Conservation (phyloP, 2,888 invertebrate genomes). For the Lepidonotus clava region DNA sequence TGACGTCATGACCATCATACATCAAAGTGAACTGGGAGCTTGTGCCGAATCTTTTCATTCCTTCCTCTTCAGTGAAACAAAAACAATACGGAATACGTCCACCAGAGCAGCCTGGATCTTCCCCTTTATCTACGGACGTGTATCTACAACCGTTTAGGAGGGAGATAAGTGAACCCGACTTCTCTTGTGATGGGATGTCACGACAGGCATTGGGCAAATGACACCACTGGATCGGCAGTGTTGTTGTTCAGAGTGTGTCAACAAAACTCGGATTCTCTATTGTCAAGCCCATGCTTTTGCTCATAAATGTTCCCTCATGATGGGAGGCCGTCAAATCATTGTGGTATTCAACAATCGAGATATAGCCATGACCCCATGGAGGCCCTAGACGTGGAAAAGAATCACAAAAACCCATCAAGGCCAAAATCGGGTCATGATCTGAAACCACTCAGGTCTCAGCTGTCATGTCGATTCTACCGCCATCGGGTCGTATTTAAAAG, state of each 20-base stretch:
- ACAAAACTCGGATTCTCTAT: neutral
- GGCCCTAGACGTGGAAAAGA: neutral
- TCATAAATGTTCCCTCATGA: neutral
- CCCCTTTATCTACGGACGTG: no score
- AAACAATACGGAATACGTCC: neutral
- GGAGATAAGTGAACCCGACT: neutral
- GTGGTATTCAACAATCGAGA: neutral
- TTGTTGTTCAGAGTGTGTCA: slow-evolving; percentile 29
- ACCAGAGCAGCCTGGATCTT: no score
- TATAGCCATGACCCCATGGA: neutral
- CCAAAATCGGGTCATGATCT: neutral
- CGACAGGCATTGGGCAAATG: neutral
- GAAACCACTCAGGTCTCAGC: neutral
- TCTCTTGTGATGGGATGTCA: slow-evolving; percentile 3
- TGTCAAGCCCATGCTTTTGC: neutral
- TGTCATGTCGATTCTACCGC: no score
- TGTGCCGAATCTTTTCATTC: neutral
- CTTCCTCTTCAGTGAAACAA: slow-evolving; percentile 27
- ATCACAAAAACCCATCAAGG: neutral
- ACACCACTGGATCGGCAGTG: neutral
- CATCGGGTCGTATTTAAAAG: no score
- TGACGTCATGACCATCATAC: slow-evolving; percentile 36
- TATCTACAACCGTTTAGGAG: no score
- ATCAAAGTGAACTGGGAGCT: slow-evolving; percentile 8
- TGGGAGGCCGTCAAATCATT: neutral